Conservation (phyloP, 2,113 vertebrate genomes). For the Eudorcas thomsonii region DNA sequence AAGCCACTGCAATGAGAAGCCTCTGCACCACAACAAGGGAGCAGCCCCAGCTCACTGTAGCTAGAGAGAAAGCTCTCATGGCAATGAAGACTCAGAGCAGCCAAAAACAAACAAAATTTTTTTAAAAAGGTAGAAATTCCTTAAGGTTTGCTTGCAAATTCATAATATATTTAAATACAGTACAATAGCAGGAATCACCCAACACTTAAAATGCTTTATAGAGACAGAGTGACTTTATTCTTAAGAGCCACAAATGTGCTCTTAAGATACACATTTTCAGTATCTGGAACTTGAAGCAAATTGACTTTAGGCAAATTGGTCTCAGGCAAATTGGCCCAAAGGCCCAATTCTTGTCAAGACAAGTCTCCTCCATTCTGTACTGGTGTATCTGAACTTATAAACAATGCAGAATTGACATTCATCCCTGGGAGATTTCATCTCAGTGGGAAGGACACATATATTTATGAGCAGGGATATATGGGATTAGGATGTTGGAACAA, state of each 20-base stretch:
- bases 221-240: background rate
- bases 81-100: background rate
- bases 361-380: background rate
- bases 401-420: background rate
- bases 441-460: background rate
- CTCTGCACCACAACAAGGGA: background rate
- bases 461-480: background rate
- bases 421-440: background rate
- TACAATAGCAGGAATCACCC: background rate
- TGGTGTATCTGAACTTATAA: background rate
- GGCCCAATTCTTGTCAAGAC: background rate
- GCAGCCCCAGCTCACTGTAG: background rate
- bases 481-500: constrained; percentile 37
- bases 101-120: background rate
- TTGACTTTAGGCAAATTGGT: background rate
- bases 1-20: background rate
- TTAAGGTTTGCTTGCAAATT: background rate
- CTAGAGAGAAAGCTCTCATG: background rate
- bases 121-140: background rate
- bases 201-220: constrained; percentile 3
- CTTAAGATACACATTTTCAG: background rate
- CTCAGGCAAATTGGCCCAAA: background rate
- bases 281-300: background rate
- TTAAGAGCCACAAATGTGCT: background rate
- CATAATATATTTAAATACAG: background rate